Conservation (phyloP, 2,888 invertebrate genomes). For the Nomada goodeniana region DNA sequence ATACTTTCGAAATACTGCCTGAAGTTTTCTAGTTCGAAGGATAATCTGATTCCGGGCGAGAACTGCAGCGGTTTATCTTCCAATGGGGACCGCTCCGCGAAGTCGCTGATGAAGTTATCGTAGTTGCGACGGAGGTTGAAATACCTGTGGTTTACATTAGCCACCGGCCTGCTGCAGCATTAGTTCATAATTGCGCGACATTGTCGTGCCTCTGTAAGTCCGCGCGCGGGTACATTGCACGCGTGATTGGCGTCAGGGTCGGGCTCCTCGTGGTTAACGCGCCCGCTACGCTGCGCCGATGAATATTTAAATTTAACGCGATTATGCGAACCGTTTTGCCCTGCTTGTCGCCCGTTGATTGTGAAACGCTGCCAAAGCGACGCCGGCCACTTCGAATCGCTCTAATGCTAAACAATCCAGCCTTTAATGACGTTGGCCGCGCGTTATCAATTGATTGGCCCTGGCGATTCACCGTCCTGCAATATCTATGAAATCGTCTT, state of each 20-base stretch:
- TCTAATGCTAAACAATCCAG: constrained; percentile 53
- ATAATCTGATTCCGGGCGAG: not conserved
- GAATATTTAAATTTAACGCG: constrained; percentile 63
- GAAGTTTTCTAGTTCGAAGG: not conserved
- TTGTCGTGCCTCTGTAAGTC: constrained; percentile 44
- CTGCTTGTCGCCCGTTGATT: constrained; percentile 52
- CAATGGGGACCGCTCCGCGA: not conserved
- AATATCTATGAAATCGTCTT: too few relatives aligned
- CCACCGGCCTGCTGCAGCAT: constrained; percentile 32
- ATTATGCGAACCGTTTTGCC: constrained; percentile 56
- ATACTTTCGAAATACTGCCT: not conserved
- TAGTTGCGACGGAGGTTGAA: constrained; percentile 14
- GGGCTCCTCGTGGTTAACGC: constrained; percentile 49
- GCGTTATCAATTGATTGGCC: constrained; percentile 21
- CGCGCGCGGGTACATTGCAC: constrained; percentile 37
- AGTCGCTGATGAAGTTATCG: constrained; percentile 19
- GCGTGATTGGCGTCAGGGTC: constrained; percentile 53
- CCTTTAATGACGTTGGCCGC: constrained; percentile 41
- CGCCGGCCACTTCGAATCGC: constrained; percentile 17
- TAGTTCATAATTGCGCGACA: constrained; percentile 61
- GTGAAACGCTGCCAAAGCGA: constrained; percentile 58
- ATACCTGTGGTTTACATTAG: constrained; percentile 42
- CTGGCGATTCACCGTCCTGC: not conserved
- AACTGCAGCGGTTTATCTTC: constrained; percentile 7
- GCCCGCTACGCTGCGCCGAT: constrained; percentile 33